These are phyloP conservation scores for Mycetomoellerius zeteki DNA, from an alignment of 1,140 invertebrate genomes.

Conservation along the genomic window DNA sequence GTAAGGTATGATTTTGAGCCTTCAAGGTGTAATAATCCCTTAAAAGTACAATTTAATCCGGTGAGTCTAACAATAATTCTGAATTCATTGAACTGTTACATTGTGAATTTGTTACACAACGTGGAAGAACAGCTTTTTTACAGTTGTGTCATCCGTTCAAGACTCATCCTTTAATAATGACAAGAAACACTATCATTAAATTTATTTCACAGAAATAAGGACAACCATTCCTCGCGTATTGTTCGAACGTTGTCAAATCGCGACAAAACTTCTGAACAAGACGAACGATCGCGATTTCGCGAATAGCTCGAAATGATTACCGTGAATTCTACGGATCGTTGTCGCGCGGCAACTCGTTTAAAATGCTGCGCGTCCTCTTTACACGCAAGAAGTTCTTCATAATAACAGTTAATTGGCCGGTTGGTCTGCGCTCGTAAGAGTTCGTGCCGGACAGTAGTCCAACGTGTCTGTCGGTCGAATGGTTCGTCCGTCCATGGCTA, in stretches of 20 bases:
- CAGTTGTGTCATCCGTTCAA: neutral
- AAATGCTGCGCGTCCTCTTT: slow-evolving; percentile 70
- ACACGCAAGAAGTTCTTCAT: slow-evolving; percentile 79
- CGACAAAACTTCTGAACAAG: neutral
- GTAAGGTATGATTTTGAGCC: no score
- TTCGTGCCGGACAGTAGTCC: slow-evolving; percentile 53
- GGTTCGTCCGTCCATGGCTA: slow-evolving; percentile 51
- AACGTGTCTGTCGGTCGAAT: slow-evolving; percentile 68
- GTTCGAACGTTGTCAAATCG: neutral
- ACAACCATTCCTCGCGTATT: neutral
- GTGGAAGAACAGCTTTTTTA: neutral
- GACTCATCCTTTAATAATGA: neutral
- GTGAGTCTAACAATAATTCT: no score
- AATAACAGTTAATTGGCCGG: slow-evolving; percentile 82
- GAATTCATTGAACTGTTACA: neutral
- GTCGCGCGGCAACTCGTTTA: slow-evolving; percentile 12
- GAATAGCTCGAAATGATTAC: slow-evolving; percentile 32
- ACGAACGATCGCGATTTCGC: slow-evolving; percentile 44
- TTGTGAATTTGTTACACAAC: neutral
- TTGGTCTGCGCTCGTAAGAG: slow-evolving; percentile 73
- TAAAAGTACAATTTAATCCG: no score
- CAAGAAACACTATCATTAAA: neutral
- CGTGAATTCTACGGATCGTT: slow-evolving; percentile 41
- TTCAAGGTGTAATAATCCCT: no score
- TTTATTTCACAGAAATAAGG: neutral